Percentiles rank a stretch among this genome's conserved stretches.
Conservation (phyloP, 2,888 invertebrate species). For the Scaptodrosophila latifasciaeformis region DNA sequence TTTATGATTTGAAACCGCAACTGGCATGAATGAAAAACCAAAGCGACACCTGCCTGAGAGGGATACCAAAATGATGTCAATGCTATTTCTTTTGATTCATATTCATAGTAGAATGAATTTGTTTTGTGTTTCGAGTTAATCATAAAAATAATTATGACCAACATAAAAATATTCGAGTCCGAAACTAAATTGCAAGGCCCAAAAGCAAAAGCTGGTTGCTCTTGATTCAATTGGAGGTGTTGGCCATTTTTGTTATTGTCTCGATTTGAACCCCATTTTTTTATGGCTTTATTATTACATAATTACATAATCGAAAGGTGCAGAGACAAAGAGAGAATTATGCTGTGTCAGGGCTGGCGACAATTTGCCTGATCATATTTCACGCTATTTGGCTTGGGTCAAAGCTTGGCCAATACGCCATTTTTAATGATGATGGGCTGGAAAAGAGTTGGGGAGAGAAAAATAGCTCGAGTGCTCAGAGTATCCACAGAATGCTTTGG, state of each 20-base stretch:
- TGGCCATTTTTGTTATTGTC: too few relatives aligned
- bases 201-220: background rate
- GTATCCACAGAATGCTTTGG: conserved; percentile 36
- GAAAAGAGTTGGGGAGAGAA: conserved; percentile 1
- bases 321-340: background rate
- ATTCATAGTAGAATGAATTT: background rate
- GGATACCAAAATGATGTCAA: conserved; percentile 69
- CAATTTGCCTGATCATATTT: conserved; percentile 58
- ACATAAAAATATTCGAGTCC: conserved; percentile 9
- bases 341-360: conserved; percentile 2
- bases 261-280: conserved; percentile 31
- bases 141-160: conserved; percentile 13
- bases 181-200: background rate
- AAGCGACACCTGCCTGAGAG: conserved; percentile 31
- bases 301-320: conserved; percentile 47
- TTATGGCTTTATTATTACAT: conserved; percentile 44
- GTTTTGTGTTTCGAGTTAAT: too few relatives aligned
- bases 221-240: conserved; percentile 29
- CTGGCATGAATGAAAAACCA: too few relatives aligned
- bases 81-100: conserved; percentile 45
- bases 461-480: conserved; percentile 34
- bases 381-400: conserved; percentile 50
- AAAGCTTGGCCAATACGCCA: conserved; percentile 36
- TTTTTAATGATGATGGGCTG: conserved; percentile 47
- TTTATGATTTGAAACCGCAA: conserved; percentile 3